Base-by-base conservation (phyloP, 92 coral and sea anemone genomes). In the Epizoanthus fatuus region DNA sequence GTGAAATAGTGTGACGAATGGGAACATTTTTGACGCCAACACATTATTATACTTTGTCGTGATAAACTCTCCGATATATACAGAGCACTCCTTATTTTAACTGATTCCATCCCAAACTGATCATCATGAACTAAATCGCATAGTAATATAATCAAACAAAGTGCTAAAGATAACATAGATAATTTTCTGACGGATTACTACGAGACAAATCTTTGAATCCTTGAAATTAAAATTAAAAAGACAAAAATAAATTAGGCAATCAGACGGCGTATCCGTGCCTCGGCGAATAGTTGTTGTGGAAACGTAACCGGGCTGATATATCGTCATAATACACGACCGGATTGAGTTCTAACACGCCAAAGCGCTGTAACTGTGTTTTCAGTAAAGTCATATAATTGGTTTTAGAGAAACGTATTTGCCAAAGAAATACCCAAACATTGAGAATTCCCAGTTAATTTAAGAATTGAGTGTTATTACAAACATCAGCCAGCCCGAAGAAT, bases 401-500 rank as follows among this genome's bases (percentile, higher is more conserved):
- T 38, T 64, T 32, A 64, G 44, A 64, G 32, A 35, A 40, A 55
- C 14, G 25, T 58, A 76, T 40, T 76, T 76, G 63, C 13, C 55
- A 76, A 59, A 58, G 69, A 76, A 76, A 40, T 29, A 40, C 29
- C 62, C n/a, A 20, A 76, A 39, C 19, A 39, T 60, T 38, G 32
- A 59, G 40, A 39, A 60, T 59, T 22, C 60, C 7, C 39, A 37
- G 42, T 35, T 37, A 58, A 58, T n/a, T 76, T 58, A 10, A n/a
- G 13, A 19, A 59, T 76, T 57, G 59, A 75, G 59, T 14, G 9
- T 6, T 55, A 16, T n/a, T 32, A 42, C 81, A 59, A 58, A 59
- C 39, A 58, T 14, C 32, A 7, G 52, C 32, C n/a, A 17, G 60
- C 51, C 15, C 38, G 3, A 5, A 55, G 64, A 12, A 32, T 13